Conservation (phyloP, 2,113 vertebrate species). For the Mormyrus iriodes region DNA sequence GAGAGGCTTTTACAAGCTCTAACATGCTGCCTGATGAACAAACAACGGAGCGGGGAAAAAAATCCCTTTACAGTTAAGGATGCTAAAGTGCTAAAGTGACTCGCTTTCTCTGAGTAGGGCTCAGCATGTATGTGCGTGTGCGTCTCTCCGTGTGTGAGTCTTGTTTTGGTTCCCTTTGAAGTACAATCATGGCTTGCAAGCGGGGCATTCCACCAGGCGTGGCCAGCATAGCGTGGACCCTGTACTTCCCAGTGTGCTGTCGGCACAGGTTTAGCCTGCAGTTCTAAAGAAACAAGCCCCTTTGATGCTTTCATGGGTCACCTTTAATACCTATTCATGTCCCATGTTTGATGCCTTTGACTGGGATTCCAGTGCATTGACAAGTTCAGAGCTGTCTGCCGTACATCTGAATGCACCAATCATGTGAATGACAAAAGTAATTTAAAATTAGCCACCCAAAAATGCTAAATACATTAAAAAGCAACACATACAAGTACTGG, state of each 20-base stretch:
- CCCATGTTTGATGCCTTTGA: slow-evolving; percentile 8
- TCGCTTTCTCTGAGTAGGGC: slow-evolving; percentile 36
- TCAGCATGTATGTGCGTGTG: slow-evolving; percentile 18
- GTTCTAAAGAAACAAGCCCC: slow-evolving; percentile 1
- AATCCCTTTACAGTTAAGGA: slow-evolving; percentile 39
- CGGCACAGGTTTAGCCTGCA: slow-evolving; percentile 1
- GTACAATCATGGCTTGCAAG: slow-evolving; percentile 42
- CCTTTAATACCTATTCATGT: slow-evolving; percentile 17
- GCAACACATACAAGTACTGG: neutral
- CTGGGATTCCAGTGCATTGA: slow-evolving; percentile 1
- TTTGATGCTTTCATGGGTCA: slow-evolving; percentile 24
- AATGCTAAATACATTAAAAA: neutral
- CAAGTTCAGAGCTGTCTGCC: slow-evolving; percentile 13
- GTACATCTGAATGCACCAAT: neutral
- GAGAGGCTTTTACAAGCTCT: slow-evolving; percentile 40
- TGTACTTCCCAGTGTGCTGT: slow-evolving; percentile 8
- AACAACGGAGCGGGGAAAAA: slow-evolving; percentile 33
- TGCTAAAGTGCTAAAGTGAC: slow-evolving; percentile 52
- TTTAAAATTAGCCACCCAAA: neutral
- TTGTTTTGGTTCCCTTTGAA: slow-evolving; percentile 49
- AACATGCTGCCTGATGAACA: slow-evolving; percentile 52
- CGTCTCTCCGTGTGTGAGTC: slow-evolving; percentile 5
- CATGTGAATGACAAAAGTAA: neutral
- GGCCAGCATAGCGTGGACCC: neutral
- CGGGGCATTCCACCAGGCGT: slow-evolving; percentile 36